Evolutionary conservation across 2,113 vertebrate species (phyloP).

Genomic region (Dipodomys spectabilis): DNA sequence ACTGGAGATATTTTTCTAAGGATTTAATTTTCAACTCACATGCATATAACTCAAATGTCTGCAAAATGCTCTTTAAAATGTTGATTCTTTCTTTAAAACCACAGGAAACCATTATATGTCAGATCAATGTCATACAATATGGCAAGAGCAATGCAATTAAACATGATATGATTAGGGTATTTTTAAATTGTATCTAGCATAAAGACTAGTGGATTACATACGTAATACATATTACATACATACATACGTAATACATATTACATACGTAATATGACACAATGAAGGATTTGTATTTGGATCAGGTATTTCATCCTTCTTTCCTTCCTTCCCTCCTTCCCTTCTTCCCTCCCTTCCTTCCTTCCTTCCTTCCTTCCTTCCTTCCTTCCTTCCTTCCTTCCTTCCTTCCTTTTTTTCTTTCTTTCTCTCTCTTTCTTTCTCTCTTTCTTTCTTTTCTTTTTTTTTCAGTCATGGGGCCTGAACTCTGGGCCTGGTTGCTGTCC

Average conservation of each 20-base stretch:
- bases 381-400: too few species aligned
- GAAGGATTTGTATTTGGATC: neutral
- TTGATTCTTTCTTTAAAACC: constrained; percentile 69
- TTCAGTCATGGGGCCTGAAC: too few species aligned
- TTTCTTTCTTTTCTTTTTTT: too few species aligned
- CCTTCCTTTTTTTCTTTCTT: too few species aligned
- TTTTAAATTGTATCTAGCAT: constrained; percentile 20
- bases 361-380: too few species aligned
- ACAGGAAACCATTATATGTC: constrained; percentile 49
- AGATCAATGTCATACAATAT: constrained; percentile 49
- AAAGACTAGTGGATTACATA: constrained; percentile 6
- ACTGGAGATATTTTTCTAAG: constrained; percentile 36
- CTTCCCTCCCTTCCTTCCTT: too few species aligned
- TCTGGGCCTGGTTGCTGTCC: too few species aligned
- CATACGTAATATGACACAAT: neutral
- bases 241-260: neutral
- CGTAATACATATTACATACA: neutral
- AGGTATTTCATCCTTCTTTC: neutral
- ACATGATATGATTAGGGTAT: neutral
- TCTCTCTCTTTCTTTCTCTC: too few species aligned
- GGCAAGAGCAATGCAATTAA: constrained; percentile 47
- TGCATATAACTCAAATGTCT: constrained; percentile 39
- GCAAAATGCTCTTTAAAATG: constrained; percentile 64
- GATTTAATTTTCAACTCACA: constrained; percentile 59
- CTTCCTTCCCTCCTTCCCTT: too few species aligned